Evolutionary conservation across 1,140 invertebrate species (phyloP), one percentile per base, ranked within the genome.

Genomic region (Pseudomyrmex dendroicus): DNA sequence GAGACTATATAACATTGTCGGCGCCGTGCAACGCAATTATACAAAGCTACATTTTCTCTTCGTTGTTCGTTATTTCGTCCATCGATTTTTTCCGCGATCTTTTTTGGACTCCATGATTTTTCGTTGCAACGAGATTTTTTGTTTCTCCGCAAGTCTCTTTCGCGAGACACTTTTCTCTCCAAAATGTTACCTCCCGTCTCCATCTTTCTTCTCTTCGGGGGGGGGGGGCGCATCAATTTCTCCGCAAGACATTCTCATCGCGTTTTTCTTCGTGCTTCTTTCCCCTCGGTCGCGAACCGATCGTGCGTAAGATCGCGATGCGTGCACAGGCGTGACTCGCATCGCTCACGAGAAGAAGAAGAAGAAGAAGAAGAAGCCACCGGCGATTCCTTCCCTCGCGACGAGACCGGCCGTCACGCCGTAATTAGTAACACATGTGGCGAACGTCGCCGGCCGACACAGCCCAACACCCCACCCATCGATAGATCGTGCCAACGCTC

Each of bases 361-460:
- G 25, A 22, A 22, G 22, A 22, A 22, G 22, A 73, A 73, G 44
- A 35, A 35, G 35, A 35, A 35, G 35, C 77, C 67, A 78, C 70
- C 68, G 82, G 61, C 70, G 82, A 84, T 76, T 76, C 73, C 73
- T 35, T 35, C 22, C 67, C 67, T 56, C 74, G 82, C 84, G 82
- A 87, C 77, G 74, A 78, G 85, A 74, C 56, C 72, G 63, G 56
- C 25, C 64, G 64, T 64, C 57, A 73, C 68, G 85, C 82, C 78
- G 85, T 91, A 91, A 91, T 91, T 91, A 91, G 90, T 84, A 91
- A 89, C 91, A 90, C 89, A 89, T 91, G 91, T 90, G 84, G 86
- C 73, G 62, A 77, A 57, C 73, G 61, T 74, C 61, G 82, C 61
- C 46, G 62, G 52, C 46, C 66, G 52, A 22, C 35, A 35, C 35